Evolutionary conservation across 1,140 invertebrate genomes (phyloP).

Genomic region (Batillaria attramentaria): DNA sequence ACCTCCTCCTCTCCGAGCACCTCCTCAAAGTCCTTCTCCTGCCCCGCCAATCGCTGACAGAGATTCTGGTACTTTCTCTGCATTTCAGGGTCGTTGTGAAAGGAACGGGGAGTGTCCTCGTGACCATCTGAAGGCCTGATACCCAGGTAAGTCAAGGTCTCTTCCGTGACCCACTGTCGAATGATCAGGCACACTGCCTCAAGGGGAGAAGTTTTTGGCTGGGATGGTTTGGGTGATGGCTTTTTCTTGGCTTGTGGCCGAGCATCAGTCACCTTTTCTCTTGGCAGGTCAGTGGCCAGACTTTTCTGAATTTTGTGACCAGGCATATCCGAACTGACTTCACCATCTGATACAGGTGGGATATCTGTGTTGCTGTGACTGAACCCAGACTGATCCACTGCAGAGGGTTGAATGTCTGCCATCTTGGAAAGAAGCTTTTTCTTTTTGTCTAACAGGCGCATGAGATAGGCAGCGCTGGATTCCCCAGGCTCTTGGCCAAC

Average conservation of each 20-base stretch:
- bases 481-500: not conserved
- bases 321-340: too few species aligned
- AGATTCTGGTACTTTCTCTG: constrained; percentile 39
- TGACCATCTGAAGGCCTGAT: not conserved
- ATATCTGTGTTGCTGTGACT: too few species aligned
- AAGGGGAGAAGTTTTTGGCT: constrained; percentile 22
- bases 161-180: constrained; percentile 35
- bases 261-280: not conserved
- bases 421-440: constrained; percentile 48
- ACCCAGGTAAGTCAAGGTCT: constrained; percentile 30
- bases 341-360: too few species aligned
- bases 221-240: not conserved
- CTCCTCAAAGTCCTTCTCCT: constrained; percentile 44
- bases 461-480: constrained; percentile 43
- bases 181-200: constrained; percentile 22
- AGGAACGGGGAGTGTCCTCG: constrained; percentile 7
- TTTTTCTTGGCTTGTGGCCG: not conserved
- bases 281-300: not conserved
- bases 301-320: too few species aligned
- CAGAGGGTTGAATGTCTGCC: constrained; percentile 46
- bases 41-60: constrained; percentile 39
- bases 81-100: constrained; percentile 29
- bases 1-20: constrained; percentile 35
- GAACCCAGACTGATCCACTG: too few species aligned
- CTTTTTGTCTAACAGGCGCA: constrained; percentile 43